Evolutionary conservation across 2,113 vertebrate genomes (phyloP).

Genomic region (Pampusana beccarii): DNA sequence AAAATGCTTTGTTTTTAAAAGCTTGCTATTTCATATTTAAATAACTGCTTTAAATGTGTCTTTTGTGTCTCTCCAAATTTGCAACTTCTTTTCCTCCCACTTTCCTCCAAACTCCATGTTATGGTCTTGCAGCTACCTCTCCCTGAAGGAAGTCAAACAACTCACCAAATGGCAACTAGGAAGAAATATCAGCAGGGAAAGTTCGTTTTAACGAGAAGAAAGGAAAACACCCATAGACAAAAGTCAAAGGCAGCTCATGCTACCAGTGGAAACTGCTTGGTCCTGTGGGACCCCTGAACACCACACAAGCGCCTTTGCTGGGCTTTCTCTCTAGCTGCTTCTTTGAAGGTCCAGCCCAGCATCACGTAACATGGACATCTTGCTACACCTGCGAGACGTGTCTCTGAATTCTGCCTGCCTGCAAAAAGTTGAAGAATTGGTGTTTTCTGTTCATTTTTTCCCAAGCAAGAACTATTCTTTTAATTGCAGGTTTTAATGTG

Average conservation of each 20-base stretch:
- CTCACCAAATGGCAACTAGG: background rate
- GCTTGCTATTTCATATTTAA: background rate
- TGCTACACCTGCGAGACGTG: background rate
- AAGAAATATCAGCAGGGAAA: background rate
- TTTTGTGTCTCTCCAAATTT: background rate
- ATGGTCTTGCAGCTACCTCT: background rate
- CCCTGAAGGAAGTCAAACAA: background rate
- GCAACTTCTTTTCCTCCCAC: background rate
- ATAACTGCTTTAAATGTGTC: slow-evolving; percentile 3
- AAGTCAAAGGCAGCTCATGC: background rate
- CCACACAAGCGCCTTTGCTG: background rate
- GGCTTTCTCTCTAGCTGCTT: background rate
- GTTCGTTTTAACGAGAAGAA: background rate
- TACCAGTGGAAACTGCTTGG: background rate
- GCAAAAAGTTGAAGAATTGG: background rate
- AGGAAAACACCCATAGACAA: background rate
- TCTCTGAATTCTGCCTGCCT: background rate
- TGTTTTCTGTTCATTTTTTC: background rate
- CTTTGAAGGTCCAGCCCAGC: background rate
- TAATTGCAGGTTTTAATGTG: background rate
- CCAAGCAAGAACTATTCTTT: background rate
- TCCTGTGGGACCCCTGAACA: background rate
- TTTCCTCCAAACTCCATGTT: background rate
- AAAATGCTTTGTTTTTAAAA: slow-evolving; percentile 37
- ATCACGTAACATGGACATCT: background rate